Base-by-base conservation (phyloP, 2,113 vertebrate species). In the Pampusana beccarii region DNA sequence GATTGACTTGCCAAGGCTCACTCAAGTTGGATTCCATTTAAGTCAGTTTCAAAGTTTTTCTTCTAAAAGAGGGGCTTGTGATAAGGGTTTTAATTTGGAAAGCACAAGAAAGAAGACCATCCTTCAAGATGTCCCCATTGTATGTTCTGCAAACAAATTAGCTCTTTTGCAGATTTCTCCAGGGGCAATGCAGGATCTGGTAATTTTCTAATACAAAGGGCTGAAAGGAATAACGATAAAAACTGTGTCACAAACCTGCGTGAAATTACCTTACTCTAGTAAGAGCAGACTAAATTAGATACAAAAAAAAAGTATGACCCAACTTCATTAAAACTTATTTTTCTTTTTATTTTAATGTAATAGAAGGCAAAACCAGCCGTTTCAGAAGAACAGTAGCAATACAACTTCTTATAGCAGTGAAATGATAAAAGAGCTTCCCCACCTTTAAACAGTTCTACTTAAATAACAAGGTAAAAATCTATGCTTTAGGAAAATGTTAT, bases 61-160 rank as follows among this genome's bases (percentile, higher is more conserved):
- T 77, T 77, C 58, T 80, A n/a, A 12, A 88, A 66, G 40, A 62
- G 13, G 8, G 26, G 9, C 19, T 20, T n/a, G 28, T 13, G 61
- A 51, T 62, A 57, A 46, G 25, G 5, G 2, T 40, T 86, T 95
- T 46, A 44, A 81, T 84, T 88, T 53, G 25, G 53, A 75, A 91
- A 85, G 60, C 0, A 0, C 28, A 61, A 72, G 36, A 54, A 69
- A 71, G 6, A 91, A 25, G 24, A 53, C 31, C 18, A 83, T 69
- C 31, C 75, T 86, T 64, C 56, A 46, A 42, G 87, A 46, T 1
- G n/a, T 23, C 54, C 26, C 66, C 53, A 73, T 8, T 58, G 60
- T 34, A 64, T 51, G 61, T 66, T 85, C 73, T 79, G 64, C 92
- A 90, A 92, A 92, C 85, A 94, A 87, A 69, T 80, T 44, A 79